Base-by-base conservation (phyloP, 2,113 vertebrate genomes). In the Seriola dumerili region DNA sequence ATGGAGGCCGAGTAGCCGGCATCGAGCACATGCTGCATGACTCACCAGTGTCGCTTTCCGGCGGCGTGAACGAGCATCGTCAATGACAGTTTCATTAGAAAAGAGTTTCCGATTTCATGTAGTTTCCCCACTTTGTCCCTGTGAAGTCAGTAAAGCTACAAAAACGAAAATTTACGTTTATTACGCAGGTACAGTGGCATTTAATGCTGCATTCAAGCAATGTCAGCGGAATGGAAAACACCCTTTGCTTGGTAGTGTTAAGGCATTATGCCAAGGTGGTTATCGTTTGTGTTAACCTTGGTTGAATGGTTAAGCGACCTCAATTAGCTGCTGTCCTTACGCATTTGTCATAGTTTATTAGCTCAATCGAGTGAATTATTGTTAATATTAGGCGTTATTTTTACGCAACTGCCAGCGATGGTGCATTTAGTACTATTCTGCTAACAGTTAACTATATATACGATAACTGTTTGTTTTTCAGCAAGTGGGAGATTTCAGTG, bases 1-100 rank as follows among this genome's bases (percentile, higher is more conserved):
- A 95, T 96, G 95, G 95, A 95, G 86, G 88, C 72, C 3, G 48
- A 9, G 14, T 0, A 81, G 88, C 78, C 89, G 75, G 88, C 17
- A 10, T 0, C 17, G 65, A 76, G 81, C 90, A 91, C 87, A 72
- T 90, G 81, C 82, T 63, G 78, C 67, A 72, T 88, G 90, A 86
- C 74, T 74, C 75, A 79, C 34, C 70, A 13, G 16, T 21, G 23
- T 62, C 34, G 0, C 12, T 62, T 40, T 25, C 65, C 57, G n/a
- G 62, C 42, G 25, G 3, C 76, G 59, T 16, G 58, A 36, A 66
- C 68, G 58, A 17, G 40, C 38, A 21, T 5, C 1, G 4, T 5
- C 23, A 3, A 55, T 23, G 25, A 29, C 8, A 23, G 54, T 9
- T 52, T 52, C 9, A 55, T 5, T 4, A 23, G 8, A 54, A 5